Percentiles rank a stretch among this genome's conserved stretches.
Conservation (phyloP, 2,888 invertebrate genomes). For the Lasiommata megera region DNA sequence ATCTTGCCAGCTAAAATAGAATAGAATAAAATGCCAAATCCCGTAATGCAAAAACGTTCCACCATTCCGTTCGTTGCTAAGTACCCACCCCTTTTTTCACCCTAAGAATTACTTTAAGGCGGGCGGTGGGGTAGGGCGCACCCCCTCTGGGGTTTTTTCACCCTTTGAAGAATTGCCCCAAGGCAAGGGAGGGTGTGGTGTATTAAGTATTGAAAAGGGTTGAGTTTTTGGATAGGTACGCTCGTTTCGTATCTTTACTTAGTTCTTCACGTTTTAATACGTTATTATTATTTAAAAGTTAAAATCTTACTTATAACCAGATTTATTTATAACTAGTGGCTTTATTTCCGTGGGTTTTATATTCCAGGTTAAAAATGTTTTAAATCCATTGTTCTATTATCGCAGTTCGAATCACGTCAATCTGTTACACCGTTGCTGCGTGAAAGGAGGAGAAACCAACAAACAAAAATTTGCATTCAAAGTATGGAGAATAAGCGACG, state of each 20-base stretch:
- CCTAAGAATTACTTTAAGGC: slow-evolving; percentile 78
- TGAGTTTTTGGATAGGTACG: slow-evolving; percentile 55
- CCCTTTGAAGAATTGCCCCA: slow-evolving; percentile 81
- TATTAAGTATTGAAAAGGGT: slow-evolving; percentile 75
- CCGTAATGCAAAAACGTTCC: slow-evolving; percentile 53
- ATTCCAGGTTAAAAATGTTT: too few relatives aligned
- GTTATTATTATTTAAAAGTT: too few relatives aligned
- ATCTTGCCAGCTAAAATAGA: neutral
- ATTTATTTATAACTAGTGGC: neutral
- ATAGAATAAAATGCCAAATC: slow-evolving; percentile 16
- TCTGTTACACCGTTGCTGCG: too few relatives aligned
- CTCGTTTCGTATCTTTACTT: slow-evolving; percentile 22
- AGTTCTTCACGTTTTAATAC: slow-evolving; percentile 6
- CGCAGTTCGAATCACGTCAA: too few relatives aligned
- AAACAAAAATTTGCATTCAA: too few relatives aligned
- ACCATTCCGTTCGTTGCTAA: slow-evolving; percentile 68
- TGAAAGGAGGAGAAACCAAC: too few relatives aligned
- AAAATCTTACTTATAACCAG: too few relatives aligned
- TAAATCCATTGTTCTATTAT: too few relatives aligned
- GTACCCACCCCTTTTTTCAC: slow-evolving; percentile 79
- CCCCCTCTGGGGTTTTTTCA: slow-evolving; percentile 66
- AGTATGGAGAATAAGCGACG: too few relatives aligned
- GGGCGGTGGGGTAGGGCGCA: slow-evolving; percentile 49
- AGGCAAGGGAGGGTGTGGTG: slow-evolving; percentile 65
- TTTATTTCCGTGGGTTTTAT: too few relatives aligned